A percentile compares a stretch with the other conserved stretches of the same genome.
phyloP scores from a whole-genome alignment of 2,113 vertebrate genomes.

The Percina caprodes region DNA sequence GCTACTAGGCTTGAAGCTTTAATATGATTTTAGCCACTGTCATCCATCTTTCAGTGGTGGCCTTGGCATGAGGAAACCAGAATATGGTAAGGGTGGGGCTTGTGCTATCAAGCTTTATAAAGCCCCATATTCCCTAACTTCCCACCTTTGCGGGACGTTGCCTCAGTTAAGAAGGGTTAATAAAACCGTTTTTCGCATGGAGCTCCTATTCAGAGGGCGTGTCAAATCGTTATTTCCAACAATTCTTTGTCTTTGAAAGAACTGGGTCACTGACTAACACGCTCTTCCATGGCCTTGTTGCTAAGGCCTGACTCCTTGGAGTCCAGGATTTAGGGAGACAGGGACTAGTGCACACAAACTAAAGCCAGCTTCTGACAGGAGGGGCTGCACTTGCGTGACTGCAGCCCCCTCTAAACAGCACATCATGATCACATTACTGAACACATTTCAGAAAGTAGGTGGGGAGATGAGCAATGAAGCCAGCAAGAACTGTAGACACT shows the following conservation, averaged over 20 bases:
- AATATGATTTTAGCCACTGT: conserved; percentile 54
- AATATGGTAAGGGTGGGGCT: conserved; percentile 26
- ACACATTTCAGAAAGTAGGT: conserved; percentile 50
- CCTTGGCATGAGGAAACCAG: conserved; percentile 29
- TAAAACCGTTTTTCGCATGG: conserved; percentile 57
- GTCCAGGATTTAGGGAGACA: conserved; percentile 61
- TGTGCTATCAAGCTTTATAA: conserved; percentile 21
- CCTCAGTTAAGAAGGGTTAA: conserved; percentile 60
- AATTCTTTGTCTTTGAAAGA: conserved; percentile 71
- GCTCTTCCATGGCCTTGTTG: conserved; percentile 59
- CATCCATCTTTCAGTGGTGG: conserved; percentile 46
- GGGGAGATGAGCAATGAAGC: conserved; percentile 39
- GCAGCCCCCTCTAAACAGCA: conserved; percentile 53
- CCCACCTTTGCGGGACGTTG: conserved; percentile 57
- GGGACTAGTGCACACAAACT: conserved; percentile 57
- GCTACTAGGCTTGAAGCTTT: conserved; percentile 38
- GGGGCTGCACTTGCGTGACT: conserved; percentile 61
- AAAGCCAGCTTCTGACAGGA: conserved; percentile 63
- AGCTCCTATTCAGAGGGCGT: conserved; percentile 52
- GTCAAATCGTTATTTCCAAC: conserved; percentile 70
- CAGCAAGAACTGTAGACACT: conserved; percentile 39
- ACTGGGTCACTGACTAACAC: conserved; percentile 74
- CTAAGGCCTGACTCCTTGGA: conserved; percentile 60
- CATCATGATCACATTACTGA: conserved; percentile 69
- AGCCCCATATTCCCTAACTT: conserved; percentile 38